Percentiles rank a stretch among this genome's conserved stretches.
These are phyloP conservation scores for Dinomys branickii DNA, from an alignment of 2,113 vertebrate species.

Conservation along the genomic window DNA sequence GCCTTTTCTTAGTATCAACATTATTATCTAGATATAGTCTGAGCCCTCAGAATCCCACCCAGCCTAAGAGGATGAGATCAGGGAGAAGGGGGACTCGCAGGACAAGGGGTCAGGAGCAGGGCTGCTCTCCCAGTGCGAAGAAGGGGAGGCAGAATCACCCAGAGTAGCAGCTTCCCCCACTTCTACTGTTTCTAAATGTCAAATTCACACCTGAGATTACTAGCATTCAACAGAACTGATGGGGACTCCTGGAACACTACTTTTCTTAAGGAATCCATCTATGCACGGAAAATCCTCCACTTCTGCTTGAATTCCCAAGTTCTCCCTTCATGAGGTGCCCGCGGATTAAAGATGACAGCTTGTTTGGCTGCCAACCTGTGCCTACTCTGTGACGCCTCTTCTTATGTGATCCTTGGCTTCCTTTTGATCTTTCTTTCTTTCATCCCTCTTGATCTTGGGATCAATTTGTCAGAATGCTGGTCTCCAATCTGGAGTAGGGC, in stretches of 20 bases:
- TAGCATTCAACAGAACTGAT: neutral
- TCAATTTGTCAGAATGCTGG: slow-evolving; percentile 46
- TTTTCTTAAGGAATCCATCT: neutral
- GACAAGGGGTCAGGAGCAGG: neutral
- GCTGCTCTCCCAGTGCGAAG: neutral
- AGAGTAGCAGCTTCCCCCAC: neutral
- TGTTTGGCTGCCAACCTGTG: neutral
- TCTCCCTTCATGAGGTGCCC: neutral
- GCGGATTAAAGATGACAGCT: slow-evolving; percentile 29
- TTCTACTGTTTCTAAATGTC: neutral
- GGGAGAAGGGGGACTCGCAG: neutral
- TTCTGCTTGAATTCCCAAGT: slow-evolving; percentile 16
- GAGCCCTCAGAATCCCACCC: neutral
- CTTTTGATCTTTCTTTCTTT: slow-evolving; percentile 66
- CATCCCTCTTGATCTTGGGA: slow-evolving; percentile 54
- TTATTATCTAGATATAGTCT: neutral
- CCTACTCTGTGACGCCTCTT: neutral
- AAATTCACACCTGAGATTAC: neutral
- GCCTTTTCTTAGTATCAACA: neutral
- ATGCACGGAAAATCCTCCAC: neutral
- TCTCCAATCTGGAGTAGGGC: neutral
- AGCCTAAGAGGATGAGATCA: neutral
- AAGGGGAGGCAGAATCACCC: neutral
- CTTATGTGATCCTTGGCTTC: neutral
- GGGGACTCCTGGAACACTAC: neutral